These are phyloP conservation scores for Caretta caretta DNA, from an alignment of 2,113 vertebrate species.

Conservation along the genomic window DNA sequence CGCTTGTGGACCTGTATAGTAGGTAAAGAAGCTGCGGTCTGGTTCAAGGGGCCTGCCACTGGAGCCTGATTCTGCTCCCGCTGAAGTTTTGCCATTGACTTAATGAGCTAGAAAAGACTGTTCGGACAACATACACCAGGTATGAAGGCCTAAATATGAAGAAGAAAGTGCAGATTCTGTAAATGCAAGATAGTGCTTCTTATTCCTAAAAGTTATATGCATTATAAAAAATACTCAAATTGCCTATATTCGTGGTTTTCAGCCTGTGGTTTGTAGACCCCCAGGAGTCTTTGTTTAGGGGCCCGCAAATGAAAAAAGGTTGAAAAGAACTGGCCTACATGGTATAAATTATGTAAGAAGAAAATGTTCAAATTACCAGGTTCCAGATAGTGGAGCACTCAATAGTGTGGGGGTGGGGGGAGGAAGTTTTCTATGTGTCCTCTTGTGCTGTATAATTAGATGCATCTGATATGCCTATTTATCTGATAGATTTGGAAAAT, in stretches of 20 bases:
- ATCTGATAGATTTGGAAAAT: neutral
- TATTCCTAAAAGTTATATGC: neutral
- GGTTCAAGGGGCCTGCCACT: neutral
- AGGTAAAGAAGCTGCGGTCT: neutral
- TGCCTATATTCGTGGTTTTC: neutral
- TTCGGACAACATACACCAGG: neutral
- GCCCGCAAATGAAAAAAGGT: neutral
- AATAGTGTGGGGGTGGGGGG: too few species aligned
- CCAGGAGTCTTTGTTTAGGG: neutral
- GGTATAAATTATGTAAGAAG: neutral
- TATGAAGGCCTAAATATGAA: neutral
- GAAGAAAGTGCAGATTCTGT: neutral
- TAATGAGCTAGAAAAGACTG: neutral
- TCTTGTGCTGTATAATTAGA: neutral
- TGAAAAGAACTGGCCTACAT: neutral
- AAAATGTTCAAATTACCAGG: neutral
- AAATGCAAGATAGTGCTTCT: neutral
- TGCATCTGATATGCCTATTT: neutral
- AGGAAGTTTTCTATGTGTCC: neutral
- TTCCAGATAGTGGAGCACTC: neutral
- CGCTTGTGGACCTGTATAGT: neutral
- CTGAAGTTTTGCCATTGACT: neutral
- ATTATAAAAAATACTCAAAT: neutral
- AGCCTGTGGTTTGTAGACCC: neutral
- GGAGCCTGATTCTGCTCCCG: neutral